A percentile compares a stretch with the other conserved stretches of the same genome.
These are phyloP conservation scores for Prolemur simus DNA, from an alignment of 2,113 vertebrate species.

Conservation along the genomic window DNA sequence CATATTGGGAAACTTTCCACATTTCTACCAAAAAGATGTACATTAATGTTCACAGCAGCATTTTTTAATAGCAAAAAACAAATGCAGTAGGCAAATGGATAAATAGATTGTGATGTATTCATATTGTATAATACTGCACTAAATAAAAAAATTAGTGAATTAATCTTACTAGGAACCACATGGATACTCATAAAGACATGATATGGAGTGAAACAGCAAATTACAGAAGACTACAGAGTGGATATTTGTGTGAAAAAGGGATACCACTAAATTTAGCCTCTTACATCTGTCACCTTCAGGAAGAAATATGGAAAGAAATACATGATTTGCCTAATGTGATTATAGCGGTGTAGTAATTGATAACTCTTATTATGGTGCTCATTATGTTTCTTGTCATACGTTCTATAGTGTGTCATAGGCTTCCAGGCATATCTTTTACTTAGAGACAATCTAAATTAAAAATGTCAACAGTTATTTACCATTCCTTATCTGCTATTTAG, in stretches of 20 bases:
- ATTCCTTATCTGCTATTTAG: neutral
- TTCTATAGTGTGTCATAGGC: neutral
- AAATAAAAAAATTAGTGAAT: neutral
- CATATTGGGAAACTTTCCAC: neutral
- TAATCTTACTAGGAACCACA: neutral
- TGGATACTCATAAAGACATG: neutral
- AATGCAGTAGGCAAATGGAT: neutral
- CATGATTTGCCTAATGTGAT: neutral
- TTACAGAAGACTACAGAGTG: neutral
- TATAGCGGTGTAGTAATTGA: neutral
- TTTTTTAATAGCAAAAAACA: neutral
- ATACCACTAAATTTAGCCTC: neutral
- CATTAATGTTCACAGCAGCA: neutral
- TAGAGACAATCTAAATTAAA: neutral
- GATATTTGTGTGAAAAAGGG: neutral
- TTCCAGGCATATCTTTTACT: neutral
- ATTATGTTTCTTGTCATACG: neutral
- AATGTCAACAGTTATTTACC: neutral
- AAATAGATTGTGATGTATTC: neutral
- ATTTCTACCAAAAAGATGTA: neutral
- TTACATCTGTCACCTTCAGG: neutral
- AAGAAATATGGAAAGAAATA: neutral
- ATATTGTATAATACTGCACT: neutral
- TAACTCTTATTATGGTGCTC: neutral
- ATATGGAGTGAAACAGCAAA: neutral